These are phyloP conservation scores for Lasiurus borealis DNA, from an alignment of 2,113 vertebrate species.

Conservation along the genomic window DNA sequence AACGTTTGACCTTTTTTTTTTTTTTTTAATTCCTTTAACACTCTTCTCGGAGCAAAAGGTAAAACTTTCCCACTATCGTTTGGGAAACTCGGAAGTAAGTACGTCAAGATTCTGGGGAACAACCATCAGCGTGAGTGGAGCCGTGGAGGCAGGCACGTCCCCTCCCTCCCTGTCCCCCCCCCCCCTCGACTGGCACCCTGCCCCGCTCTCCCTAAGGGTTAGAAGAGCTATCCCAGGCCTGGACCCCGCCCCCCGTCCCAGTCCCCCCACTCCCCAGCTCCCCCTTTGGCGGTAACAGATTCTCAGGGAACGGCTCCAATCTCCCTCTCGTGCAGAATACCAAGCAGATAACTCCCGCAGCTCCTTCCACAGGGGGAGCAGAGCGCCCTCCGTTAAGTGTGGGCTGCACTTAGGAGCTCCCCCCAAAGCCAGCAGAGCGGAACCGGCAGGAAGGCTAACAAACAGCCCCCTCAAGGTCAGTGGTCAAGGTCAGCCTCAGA, in stretches of 20 bases:
- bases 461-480: background rate
- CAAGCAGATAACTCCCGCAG: background rate
- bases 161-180: too few relatives aligned
- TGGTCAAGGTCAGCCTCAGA: background rate
- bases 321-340: background rate
- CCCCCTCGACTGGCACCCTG: too few relatives aligned
- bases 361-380: too few relatives aligned
- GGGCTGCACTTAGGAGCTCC: background rate
- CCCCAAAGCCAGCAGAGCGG: background rate
- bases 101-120: background rate
- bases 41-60: constrained; percentile 11
- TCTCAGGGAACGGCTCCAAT: background rate
- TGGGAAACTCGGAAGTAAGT: background rate
- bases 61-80: constrained; percentile 25
- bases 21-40: background rate
- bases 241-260: background rate
- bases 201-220: background rate
- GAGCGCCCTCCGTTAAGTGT: background rate
- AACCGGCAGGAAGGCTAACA: background rate
- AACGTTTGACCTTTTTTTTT: background rate
- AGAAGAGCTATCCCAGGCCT: background rate
- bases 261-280: too few relatives aligned
- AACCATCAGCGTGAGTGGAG: background rate
- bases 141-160: background rate
- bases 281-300: background rate